Conservation (phyloP, 1,140 invertebrate species). For the Drosophila kurseongensis region DNA sequence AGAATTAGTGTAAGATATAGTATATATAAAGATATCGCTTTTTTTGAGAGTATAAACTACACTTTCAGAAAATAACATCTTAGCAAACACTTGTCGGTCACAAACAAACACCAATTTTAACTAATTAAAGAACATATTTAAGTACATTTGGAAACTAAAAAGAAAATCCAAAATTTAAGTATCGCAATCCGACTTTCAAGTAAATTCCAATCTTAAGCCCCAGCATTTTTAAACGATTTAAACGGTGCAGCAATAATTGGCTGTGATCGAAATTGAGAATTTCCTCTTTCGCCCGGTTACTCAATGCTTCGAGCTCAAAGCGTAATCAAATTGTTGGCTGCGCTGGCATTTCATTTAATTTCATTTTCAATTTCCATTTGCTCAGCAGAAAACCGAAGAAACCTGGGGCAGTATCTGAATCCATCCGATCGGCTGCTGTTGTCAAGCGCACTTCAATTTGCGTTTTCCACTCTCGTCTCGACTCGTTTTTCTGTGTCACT, state of each 20-base stretch:
- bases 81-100: too few relatives aligned
- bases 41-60: too few relatives aligned
- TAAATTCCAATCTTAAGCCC: background rate
- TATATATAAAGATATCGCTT: background rate
- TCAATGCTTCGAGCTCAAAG: slow-evolving; percentile 7
- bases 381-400: slow-evolving; percentile 42
- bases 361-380: slow-evolving; percentile 42
- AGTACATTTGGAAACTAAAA: background rate
- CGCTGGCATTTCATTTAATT: slow-evolving; percentile 6
- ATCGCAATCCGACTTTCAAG: background rate
- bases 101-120: too few relatives aligned
- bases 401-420: slow-evolving; percentile 6
- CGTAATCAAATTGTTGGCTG: slow-evolving; percentile 27
- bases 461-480: slow-evolving; percentile 20
- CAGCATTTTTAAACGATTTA: background rate
- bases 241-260: slow-evolving; percentile 10
- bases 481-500: slow-evolving; percentile 71
- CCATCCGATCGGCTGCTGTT: slow-evolving; percentile 34
- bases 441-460: slow-evolving; percentile 57
- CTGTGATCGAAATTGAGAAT: slow-evolving; percentile 22
- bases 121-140: too few relatives aligned
- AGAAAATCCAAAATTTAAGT: background rate
- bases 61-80: too few relatives aligned
- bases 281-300: slow-evolving; percentile 25
- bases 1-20: background rate